phyloP scores from a whole-genome alignment of 1,140 invertebrate species.

The Cydia fagiglandana region DNA sequence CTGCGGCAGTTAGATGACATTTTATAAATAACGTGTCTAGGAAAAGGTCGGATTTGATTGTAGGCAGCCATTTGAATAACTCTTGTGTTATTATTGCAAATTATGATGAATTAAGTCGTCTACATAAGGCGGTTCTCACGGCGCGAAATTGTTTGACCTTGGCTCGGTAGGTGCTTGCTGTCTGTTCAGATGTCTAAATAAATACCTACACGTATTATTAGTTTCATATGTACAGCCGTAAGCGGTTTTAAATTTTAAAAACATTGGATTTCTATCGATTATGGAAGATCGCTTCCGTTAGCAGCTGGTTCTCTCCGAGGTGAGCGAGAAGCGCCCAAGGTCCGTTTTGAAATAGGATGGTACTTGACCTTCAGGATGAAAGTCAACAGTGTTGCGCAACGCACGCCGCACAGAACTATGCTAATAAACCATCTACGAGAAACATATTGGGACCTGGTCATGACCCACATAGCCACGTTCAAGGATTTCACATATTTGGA shows the following conservation, averaged over 20 bases:
- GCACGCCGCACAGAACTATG: conserved; percentile 65
- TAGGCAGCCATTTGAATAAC: conserved; percentile 76
- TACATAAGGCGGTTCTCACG: conserved; percentile 71
- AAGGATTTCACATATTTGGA: conserved; percentile 79
- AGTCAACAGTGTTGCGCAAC: conserved; percentile 77
- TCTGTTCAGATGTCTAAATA: conserved; percentile 24
- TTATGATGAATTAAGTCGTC: conserved; percentile 76
- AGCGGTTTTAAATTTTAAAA: conserved; percentile 39
- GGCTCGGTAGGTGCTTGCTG: conserved; percentile 48
- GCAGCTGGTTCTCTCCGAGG: conserved; percentile 67
- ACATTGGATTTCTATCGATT: conserved; percentile 58
- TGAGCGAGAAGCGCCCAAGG: conserved; percentile 73
- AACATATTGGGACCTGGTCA: conserved; percentile 72
- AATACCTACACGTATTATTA: not conserved
- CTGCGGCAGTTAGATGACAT: conserved; percentile 72
- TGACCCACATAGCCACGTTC: conserved; percentile 74
- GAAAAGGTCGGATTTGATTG: conserved; percentile 78
- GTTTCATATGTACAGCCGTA: not conserved
- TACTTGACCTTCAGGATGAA: conserved; percentile 78
- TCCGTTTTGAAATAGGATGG: conserved; percentile 79
- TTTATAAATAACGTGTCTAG: conserved; percentile 77
- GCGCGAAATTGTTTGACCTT: conserved; percentile 70
- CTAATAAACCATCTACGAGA: conserved; percentile 71
- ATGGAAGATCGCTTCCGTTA: conserved; percentile 64
- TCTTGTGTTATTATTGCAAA: conserved; percentile 73